Base-by-base conservation (phyloP, 2,113 vertebrate genomes). In the Oncorhynchus masou region DNA sequence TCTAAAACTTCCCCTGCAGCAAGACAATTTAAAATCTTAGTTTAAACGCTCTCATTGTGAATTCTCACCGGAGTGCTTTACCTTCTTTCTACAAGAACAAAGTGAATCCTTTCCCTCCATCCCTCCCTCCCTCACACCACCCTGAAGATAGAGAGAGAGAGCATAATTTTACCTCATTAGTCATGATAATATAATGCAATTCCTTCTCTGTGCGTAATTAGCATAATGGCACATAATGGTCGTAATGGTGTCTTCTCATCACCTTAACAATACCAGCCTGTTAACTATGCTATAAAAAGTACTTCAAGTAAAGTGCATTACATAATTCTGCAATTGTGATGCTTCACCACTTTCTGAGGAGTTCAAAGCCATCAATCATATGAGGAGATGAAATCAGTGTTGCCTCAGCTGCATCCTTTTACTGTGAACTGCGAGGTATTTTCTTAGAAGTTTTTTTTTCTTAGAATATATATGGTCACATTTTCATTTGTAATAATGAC, bases 151-250 rank as follows among this genome's bases (percentile, higher is more conserved):
- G 54, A 74, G 80, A 78, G 81, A 85, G 81, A 79, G 79, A 85
- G 60, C 76, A 77, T 79, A 74, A 39, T 65, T 22, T 22, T 20
- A n/a, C 57, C 87, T 85, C 71, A 83, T 90, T 80, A 84, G 72
- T 62, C 70, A 45, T 62, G 59, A 8, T 4, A 54, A 54, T 57
- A 71, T 70, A 83, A 86, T 83, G 66, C 82, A 59, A 81, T 83
- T 88, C 82, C 73, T 86, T 83, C 71, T 70, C 85, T 80, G 71
- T 75, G 25, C 70, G 81, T 70, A 85, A 85, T 91, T 87, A 85
- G 81, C 83, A 87, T 92, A 88, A 90, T 90, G 79, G 83, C 68
- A 75, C 74, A 76, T 88, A 85, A 90, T 86, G 79, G 80, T 49
- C 70, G 81, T 70, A 75, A 81, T 84, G 80, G 84, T 86, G 74